A percentile compares a stretch with the other conserved stretches of the same genome.
Conservation (phyloP, 2,797 vertebrate species). For the Myiothlypis coronata region DNA sequence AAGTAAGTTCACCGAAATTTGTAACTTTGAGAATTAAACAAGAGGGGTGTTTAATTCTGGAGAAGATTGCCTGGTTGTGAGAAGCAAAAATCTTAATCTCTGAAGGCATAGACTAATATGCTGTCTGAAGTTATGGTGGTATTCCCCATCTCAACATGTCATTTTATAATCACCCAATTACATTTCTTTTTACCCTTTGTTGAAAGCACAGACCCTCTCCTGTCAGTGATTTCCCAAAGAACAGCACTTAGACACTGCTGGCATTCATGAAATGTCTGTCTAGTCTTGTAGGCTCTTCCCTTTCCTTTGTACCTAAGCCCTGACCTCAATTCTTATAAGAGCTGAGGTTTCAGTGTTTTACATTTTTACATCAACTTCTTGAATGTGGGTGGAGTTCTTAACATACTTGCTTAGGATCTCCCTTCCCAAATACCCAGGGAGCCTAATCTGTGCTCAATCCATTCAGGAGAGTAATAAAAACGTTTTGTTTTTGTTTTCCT, state of each 20-base stretch:
- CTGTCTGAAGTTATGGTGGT: neutral
- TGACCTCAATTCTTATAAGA: neutral
- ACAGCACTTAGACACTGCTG: neutral
- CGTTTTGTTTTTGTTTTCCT: slow-evolving; percentile 12
- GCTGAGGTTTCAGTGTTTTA: neutral
- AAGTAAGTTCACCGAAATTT: neutral
- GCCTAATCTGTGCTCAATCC: neutral
- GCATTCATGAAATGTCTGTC: neutral
- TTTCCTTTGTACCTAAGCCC: neutral
- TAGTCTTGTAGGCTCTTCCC: neutral
- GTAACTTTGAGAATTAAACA: neutral
- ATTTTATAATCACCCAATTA: neutral
- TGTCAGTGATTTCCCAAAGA: neutral
- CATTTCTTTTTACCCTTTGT: neutral
- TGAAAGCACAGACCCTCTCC: neutral
- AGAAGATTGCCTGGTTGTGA: neutral
- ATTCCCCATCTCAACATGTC: neutral
- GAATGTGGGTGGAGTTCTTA: neutral
- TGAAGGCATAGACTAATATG: neutral
- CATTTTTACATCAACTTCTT: neutral
- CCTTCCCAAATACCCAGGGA: neutral
- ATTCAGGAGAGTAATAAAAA: neutral
- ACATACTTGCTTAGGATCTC: neutral
- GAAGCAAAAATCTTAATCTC: neutral
- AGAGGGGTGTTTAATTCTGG: neutral